Evolutionary conservation across 1,140 invertebrate genomes (phyloP), one percentile per base, ranked within the genome.

Genomic region (Ceratosolen fusciceps): DNA sequence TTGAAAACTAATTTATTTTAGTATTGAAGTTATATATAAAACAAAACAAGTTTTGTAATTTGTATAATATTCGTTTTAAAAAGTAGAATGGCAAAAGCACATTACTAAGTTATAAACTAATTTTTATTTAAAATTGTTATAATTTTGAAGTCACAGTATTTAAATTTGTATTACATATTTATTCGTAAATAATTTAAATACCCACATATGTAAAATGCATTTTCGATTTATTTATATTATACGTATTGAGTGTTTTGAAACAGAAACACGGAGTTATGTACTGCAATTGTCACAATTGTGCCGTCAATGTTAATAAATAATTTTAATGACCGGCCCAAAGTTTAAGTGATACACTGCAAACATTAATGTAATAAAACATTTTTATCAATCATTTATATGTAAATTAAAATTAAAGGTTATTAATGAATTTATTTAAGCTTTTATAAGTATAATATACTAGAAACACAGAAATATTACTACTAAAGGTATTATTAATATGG

Each of bases 401-500:
- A 72, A 62, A 39, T 9, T 77, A 71, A 54, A 77, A 29, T 58
- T 7, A 29, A 3, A 78, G 3, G 2, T 26, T 70, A 29, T 8
- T 54, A 26, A n/a, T 12, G 1, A 77, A 52, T 56, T 72, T 60
- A 72, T n/a, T 12, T 29, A 58, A 77, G 39, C 39, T 65, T 26
- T 29, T 5, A 16, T 49, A 47, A 47, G 58, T 16, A 21, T 65
- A 37, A 19, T 34, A 34, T 62, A 52, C 29, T 19, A 3, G n/a
- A n/a, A 26, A 43, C 34, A 1, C 26, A 58, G 65, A 49, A 65
- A 3, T 71, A 9, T 67, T 79, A 72, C 24, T 52, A 65, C 39
- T 12, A 62, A 71, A 21, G 16, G 47, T 58, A 60, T 52, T 65
- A 49, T 77, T 54, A 56, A 77, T 8, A 34, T 78, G 10, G 56